Evolutionary conservation across 2,797 vertebrate genomes (phyloP).

Genomic region (Iguana delicatissima): DNA sequence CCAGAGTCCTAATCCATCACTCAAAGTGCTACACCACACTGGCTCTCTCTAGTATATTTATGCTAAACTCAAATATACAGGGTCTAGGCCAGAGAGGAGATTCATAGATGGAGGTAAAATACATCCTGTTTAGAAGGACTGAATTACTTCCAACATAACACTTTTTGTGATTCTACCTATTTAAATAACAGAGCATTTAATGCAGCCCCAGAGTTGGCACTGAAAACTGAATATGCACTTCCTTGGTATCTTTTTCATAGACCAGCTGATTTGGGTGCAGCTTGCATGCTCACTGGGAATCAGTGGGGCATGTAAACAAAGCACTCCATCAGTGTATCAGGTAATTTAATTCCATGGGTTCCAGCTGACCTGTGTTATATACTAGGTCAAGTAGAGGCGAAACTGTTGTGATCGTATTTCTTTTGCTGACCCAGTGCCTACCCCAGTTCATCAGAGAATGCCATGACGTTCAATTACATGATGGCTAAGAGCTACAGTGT

Average conservation of each 20-base stretch:
- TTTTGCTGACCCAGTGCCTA: background rate
- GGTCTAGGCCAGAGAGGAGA: background rate
- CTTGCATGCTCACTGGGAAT: background rate
- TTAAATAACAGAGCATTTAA: background rate
- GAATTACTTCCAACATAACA: background rate
- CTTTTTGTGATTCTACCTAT: background rate
- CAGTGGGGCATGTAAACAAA: background rate
- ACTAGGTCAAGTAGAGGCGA: constrained; percentile 5
- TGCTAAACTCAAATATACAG: no score
- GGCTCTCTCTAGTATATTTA: no score
- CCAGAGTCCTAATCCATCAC: no score
- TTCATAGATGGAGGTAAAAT: background rate
- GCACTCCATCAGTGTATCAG: background rate
- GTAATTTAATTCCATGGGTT: constrained; percentile 30
- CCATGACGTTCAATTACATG: background rate
- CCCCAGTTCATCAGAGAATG: constrained; percentile 14
- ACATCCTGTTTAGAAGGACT: no score
- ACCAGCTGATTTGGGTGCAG: background rate
- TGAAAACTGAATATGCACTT: background rate
- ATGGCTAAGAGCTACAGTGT: constrained; percentile 3
- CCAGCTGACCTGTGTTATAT: constrained; percentile 7
- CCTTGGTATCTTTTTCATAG: background rate
- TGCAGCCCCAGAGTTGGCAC: background rate
- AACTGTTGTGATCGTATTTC: constrained; percentile 14
- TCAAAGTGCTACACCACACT: no score